Conservation (phyloP, 2,113 vertebrate genomes). For the Hippocampus abdominalis region DNA sequence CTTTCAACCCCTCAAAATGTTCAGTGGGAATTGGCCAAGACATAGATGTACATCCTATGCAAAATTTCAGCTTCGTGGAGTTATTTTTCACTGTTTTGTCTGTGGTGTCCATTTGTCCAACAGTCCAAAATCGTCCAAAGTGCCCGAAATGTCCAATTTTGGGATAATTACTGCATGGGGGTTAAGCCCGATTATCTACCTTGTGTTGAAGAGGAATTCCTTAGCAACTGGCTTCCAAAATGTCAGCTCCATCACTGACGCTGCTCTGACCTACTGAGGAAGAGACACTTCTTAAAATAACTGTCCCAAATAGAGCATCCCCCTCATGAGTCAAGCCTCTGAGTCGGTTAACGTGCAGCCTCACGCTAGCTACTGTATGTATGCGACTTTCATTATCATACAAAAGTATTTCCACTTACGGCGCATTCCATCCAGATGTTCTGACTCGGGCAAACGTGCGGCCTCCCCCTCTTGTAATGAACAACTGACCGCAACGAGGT, state of each 20-base stretch:
- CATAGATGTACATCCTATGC: too few relatives aligned
- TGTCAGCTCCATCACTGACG: conserved; percentile 10
- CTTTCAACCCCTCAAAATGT: too few relatives aligned
- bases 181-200: background rate
- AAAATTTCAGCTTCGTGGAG: too few relatives aligned
- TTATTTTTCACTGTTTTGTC: too few relatives aligned
- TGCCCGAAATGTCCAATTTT: too few relatives aligned
- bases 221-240: conserved; percentile 11
- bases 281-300: conserved; percentile 53
- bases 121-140: too few relatives aligned
- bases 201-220: background rate
- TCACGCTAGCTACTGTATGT: conserved; percentile 13
- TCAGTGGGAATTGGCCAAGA: too few relatives aligned
- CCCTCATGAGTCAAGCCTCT: conserved; percentile 37
- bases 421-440: background rate
- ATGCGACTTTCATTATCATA: conserved; percentile 2
- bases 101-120: too few relatives aligned
- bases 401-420: background rate
- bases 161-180: too few relatives aligned
- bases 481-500: conserved; percentile 32
- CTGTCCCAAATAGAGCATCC: conserved; percentile 62
- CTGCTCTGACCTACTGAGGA: conserved; percentile 53
- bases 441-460: background rate
- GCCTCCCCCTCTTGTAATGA: background rate
- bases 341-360: conserved; percentile 26